These are phyloP conservation scores for Premnoplex brunnescens DNA, from an alignment of 2,797 vertebrate species.

Conservation along the genomic window DNA sequence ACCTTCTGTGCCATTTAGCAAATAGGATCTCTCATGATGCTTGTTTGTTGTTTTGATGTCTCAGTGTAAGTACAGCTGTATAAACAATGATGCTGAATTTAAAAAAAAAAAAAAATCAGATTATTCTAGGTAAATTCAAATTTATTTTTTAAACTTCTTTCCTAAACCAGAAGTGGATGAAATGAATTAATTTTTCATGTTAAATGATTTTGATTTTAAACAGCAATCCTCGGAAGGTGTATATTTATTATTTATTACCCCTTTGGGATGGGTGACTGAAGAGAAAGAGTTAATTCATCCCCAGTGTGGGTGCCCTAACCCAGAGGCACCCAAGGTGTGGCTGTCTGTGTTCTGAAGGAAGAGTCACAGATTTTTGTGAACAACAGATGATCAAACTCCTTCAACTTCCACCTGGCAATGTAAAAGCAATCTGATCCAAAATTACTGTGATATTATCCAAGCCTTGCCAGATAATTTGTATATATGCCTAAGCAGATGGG, in stretches of 20 bases:
- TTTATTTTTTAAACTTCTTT: background rate
- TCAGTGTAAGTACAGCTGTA: background rate
- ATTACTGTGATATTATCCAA: slow-evolving; percentile 10
- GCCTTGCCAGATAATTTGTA: slow-evolving; percentile 63
- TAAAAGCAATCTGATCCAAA: slow-evolving; percentile 31
- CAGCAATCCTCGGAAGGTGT: background rate
- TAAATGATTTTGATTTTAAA: background rate
- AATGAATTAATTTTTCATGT: background rate
- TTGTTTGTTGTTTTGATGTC: background rate
- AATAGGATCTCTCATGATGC: background rate
- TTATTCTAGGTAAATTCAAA: background rate
- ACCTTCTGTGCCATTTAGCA: background rate
- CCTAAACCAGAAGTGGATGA: background rate
- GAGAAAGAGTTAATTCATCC: background rate
- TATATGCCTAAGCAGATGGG: slow-evolving; percentile 64
- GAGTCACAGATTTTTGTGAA: background rate
- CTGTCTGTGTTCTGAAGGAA: background rate
- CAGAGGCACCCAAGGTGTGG: background rate
- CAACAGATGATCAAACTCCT: slow-evolving; percentile 42
- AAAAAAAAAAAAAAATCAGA: background rate
- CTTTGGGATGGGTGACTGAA: background rate
- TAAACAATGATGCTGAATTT: background rate
- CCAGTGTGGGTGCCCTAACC: background rate
- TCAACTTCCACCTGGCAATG: slow-evolving; percentile 53
- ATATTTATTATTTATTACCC: background rate